Evolutionary conservation across 1,140 invertebrate species (phyloP), one percentile per base, ranked within the genome.

Genomic region (Hetaerina americana): DNA sequence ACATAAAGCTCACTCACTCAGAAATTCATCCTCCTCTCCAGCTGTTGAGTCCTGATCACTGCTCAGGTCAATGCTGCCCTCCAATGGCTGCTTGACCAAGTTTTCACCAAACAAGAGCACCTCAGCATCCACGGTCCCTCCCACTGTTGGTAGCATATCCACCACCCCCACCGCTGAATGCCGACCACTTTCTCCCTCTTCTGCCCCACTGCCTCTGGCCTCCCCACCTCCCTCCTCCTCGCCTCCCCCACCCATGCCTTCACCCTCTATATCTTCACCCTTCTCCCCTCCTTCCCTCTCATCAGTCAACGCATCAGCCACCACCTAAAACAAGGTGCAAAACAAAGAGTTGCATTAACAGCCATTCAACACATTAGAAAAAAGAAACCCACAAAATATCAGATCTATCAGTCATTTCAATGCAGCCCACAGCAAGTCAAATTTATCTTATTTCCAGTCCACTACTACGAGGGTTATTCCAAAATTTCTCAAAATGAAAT

Each of bases 1-100:
- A n/a, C n/a, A n/a, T n/a, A n/a, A n/a, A n/a, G n/a, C n/a, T 72
- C 72, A 69, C 73, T 71, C 71, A 74, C 71, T 78, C 66, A 80
- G 80, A 70, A 86, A 84, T 29, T 87, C 85, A 31, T 85, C 84
- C n/a, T 90, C 89, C 75, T 92, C 90, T 0, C 90, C 90, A 73
- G 88, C 90, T 0, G 90, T 92, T 6, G 90, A 92, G 76, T 92
- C 90, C 76, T 92, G 89, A 80, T 92, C 90, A 22, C 87, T 89
- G 72, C 86, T 87, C 49, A 89, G 76, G 73, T 86, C 85, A 74
- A 89, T 80, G 72, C 79, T 79, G n/a, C 78, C 80, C 69, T 84
- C 81, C 27, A 85, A 79, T 29, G 81, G 77, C 69, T 83, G 82
- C 74, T 83, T 81, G 6, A 83, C 82, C 10, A 85, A 76, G 76